Percentiles rank a stretch among this genome's conserved stretches.
Conservation (phyloP, 1,140 invertebrate species). For the Aphis craccivora region DNA sequence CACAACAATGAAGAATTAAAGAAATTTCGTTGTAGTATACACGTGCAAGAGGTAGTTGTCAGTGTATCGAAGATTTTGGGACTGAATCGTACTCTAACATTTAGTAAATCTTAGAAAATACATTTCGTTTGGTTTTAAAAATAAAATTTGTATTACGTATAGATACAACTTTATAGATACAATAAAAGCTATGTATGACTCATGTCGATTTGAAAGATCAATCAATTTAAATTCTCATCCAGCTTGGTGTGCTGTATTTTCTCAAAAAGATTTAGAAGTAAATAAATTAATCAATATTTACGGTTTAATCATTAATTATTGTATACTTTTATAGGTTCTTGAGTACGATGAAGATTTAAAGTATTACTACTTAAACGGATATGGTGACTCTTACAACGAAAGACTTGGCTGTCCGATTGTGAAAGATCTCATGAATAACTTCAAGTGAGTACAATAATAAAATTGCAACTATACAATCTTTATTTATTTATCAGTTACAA, state of each 20-base stretch:
- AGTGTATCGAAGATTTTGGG: background rate
- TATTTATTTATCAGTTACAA: background rate
- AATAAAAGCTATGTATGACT: background rate
- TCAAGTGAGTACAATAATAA: background rate
- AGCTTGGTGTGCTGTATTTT: conserved; percentile 28
- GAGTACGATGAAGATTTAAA: background rate
- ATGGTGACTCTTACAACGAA: background rate
- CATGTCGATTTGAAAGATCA: conserved; percentile 15
- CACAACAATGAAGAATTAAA: background rate
- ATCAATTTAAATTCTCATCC: background rate
- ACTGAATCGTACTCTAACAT: background rate
- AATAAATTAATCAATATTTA: background rate
- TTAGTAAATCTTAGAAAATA: background rate
- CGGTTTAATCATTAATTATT: too few relatives aligned
- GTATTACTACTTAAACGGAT: conserved; percentile 4
- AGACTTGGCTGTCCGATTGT: background rate
- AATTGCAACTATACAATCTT: background rate
- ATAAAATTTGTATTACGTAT: background rate
- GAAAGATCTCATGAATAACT: background rate
- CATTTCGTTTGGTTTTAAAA: background rate
- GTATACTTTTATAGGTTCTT: background rate
- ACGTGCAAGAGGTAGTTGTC: background rate
- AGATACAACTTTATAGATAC: background rate
- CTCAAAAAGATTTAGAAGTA: conserved; percentile 31
- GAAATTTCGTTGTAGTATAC: background rate